Conservation (phyloP, 2,888 invertebrate genomes). For the Oligia strigilis region DNA sequence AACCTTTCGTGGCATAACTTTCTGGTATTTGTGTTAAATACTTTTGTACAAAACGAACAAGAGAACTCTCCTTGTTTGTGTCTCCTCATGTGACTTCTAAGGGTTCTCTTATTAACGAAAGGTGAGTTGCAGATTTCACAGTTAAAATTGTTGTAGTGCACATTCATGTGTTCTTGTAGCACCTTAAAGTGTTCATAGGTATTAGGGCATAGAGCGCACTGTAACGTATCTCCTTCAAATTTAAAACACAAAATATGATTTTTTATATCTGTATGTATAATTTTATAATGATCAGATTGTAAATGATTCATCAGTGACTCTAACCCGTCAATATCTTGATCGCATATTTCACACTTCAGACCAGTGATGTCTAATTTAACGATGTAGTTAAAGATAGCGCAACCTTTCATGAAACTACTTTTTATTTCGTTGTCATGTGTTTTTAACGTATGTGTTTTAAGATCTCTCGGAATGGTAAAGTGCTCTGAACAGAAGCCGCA, state of each 20-base stretch:
- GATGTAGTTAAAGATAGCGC: slow-evolving; percentile 53
- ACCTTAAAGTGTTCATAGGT: slow-evolving; percentile 54
- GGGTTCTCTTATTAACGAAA: slow-evolving; percentile 76
- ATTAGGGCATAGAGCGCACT: slow-evolving; percentile 48
- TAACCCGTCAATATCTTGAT: slow-evolving; percentile 40
- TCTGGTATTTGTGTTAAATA: slow-evolving; percentile 53
- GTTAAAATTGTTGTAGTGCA: slow-evolving; percentile 59
- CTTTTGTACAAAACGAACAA: slow-evolving; percentile 55
- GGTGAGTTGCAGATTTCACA: slow-evolving; percentile 73
- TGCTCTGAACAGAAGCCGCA: slow-evolving; percentile 76
- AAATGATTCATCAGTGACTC: slow-evolving; percentile 48
- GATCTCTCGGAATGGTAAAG: slow-evolving; percentile 69
- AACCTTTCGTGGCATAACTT: slow-evolving; percentile 57
- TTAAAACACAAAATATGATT: slow-evolving; percentile 62
- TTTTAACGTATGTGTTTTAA: slow-evolving; percentile 76
- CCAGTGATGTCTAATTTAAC: slow-evolving; percentile 62
- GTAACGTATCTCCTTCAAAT: slow-evolving; percentile 51
- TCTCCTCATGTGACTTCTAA: slow-evolving; percentile 40
- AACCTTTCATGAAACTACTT: slow-evolving; percentile 70
- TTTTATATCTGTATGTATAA: slow-evolving; percentile 55
- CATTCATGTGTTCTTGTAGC: slow-evolving; percentile 63
- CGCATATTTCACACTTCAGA: slow-evolving; percentile 54
- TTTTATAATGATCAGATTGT: slow-evolving; percentile 39
- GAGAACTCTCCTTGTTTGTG: slow-evolving; percentile 59
- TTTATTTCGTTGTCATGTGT: slow-evolving; percentile 68